Evolutionary conservation across 2,888 invertebrate genomes (phyloP).

Genomic region (Eupithecia insigniata): DNA sequence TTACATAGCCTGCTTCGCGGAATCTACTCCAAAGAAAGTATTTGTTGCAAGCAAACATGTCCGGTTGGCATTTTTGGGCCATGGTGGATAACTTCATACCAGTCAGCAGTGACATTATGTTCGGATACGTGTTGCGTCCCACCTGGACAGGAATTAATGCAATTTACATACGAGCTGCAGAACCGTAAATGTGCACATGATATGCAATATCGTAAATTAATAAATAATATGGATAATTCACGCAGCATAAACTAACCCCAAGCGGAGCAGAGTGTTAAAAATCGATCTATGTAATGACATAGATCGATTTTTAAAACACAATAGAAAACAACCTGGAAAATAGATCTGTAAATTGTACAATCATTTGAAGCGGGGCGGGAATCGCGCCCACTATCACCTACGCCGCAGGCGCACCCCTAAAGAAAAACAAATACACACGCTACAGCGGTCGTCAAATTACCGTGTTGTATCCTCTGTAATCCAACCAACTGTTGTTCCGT

Average conservation of each 20-base stretch:
- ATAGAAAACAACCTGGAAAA: neutral
- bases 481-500: slow-evolving; percentile 86
- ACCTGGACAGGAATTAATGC: slow-evolving; percentile 73
- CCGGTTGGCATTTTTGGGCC: slow-evolving; percentile 75
- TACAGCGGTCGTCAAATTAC: slow-evolving; percentile 26
- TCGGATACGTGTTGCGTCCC: slow-evolving; percentile 94
- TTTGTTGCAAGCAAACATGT: slow-evolving; percentile 86
- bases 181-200: too few relatives aligned
- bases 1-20: slow-evolving; percentile 87
- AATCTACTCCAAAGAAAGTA: slow-evolving; percentile 91
- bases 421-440: neutral
- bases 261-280: too few relatives aligned
- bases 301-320: too few relatives aligned
- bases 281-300: too few relatives aligned
- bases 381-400: too few relatives aligned
- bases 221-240: too few relatives aligned
- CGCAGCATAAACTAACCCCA: too few relatives aligned
- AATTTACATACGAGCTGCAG: neutral
- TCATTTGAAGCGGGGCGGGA: neutral
- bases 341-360: neutral
- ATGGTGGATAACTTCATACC: slow-evolving; percentile 84
- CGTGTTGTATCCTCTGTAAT: slow-evolving; percentile 76
- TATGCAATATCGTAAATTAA: too few relatives aligned
- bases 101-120: slow-evolving; percentile 90
- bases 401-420: neutral